Base-by-base conservation (phyloP, 2,113 vertebrate genomes). In the Butorides virescens region DNA sequence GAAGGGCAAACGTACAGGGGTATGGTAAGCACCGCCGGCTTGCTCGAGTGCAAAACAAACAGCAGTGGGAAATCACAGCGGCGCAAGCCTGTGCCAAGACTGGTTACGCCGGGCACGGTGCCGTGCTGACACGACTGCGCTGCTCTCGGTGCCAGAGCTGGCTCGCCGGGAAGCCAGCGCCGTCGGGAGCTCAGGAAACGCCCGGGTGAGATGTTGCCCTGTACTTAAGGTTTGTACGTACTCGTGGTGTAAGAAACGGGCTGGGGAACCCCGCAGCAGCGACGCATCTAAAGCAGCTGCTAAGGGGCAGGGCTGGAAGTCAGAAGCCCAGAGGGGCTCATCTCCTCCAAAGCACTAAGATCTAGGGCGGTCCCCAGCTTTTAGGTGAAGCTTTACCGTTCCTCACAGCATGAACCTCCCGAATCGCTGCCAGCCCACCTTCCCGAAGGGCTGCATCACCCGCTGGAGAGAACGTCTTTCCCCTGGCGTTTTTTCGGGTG, bases 191-290 rank as follows among this genome's bases (percentile, higher is more conserved):
- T 52, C 6, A 65, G 77, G 56, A 66, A 66, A 46, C 17, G 37
- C 74, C 32, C 3, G 39, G 39, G 11, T 39, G 52, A 52, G 26
- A 15, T 46, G 34, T 66, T 73, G 58, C 50, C 39, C 21, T 13
- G 0, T 36, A 5, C 27, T 55, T 55, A 42, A 52, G 30, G 12
- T 59, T 16, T 16, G 19, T 46, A 8, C 2, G 1, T 29, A n/a
- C 56, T 50, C 36, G 34, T 34, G 56, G 42, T 44, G 37, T 63
- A 50, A 42, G 49, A 55, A 81, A 9, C 36, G 29, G 71, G 36
- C 36, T 50, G 42, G 34, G 53, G 66, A 39, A 18, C 15, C 25
- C 52, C 7, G n/a, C 49, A 7, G 20, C 32, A 34, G 76, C n/a
- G 3, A 16, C 44, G 76, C 37, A 12, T 27, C 49, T 23, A 13